Evolutionary conservation across 2,888 invertebrate genomes (phyloP).

Genomic region (Heteromurus nitidus): DNA sequence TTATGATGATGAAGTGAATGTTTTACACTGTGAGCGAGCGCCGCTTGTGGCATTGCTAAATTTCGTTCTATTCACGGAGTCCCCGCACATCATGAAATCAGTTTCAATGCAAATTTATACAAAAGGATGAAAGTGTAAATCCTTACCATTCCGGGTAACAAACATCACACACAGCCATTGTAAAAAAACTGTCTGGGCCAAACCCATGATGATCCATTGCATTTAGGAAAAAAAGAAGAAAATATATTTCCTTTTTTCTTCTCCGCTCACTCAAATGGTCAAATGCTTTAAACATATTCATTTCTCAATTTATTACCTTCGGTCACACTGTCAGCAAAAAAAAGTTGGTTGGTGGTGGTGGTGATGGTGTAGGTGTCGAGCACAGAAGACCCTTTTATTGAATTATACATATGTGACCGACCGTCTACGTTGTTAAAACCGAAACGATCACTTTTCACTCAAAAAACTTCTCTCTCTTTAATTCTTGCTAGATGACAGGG

Average conservation of each 20-base stretch:
- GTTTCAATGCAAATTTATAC: background rate
- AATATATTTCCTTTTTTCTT: background rate
- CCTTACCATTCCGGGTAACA: slow-evolving; percentile 9
- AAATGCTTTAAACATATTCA: slow-evolving; percentile 4
- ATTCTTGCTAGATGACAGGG: slow-evolving; percentile 32
- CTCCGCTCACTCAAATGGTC: background rate
- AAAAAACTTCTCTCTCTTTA: slow-evolving; percentile 27
- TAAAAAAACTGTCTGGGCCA: slow-evolving; percentile 10
- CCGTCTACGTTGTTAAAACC: too few relatives aligned
- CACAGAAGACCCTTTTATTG: background rate
- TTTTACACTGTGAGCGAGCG: background rate
- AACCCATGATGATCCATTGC: slow-evolving; percentile 20
- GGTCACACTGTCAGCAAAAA: slow-evolving; percentile 7
- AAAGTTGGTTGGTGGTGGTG: background rate
- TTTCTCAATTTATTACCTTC: slow-evolving; percentile 41
- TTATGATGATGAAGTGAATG: slow-evolving; percentile 4
- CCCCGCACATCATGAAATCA: background rate
- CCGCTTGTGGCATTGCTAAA: background rate
- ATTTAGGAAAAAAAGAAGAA: background rate
- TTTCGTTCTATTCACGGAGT: background rate
- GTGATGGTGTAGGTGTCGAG: background rate
- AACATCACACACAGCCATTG: too few relatives aligned
- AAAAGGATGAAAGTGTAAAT: slow-evolving; percentile 19
- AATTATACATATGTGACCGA: slow-evolving; percentile 13
- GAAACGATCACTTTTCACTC: slow-evolving; percentile 3